Percentiles rank a stretch among this genome's conserved stretches.
Conservation (phyloP, 2,113 vertebrate genomes). For the Chamaea fasciata region DNA sequence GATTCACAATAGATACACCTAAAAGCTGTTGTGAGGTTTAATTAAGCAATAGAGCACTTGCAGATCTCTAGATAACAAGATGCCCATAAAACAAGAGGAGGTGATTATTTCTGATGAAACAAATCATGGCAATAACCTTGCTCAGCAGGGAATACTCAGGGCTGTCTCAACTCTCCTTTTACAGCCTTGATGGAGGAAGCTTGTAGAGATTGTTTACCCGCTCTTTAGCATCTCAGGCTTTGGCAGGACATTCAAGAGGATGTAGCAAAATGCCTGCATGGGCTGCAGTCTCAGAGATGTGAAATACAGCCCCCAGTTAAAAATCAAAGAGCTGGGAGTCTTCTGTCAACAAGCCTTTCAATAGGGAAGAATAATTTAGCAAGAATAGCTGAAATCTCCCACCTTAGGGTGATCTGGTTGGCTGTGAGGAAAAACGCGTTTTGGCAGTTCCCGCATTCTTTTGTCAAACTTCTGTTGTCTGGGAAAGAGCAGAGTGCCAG, state of each 20-base stretch:
- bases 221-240: not conserved
- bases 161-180: not conserved
- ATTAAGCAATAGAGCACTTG: conserved; percentile 15
- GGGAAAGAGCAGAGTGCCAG: conserved; percentile 63
- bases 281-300: not conserved
- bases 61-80: conserved; percentile 26
- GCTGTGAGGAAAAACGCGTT: not conserved
- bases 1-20: not conserved
- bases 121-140: not conserved
- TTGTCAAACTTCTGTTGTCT: conserved; percentile 59
- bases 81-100: not conserved
- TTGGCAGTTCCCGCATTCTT: conserved; percentile 61
- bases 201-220: not conserved
- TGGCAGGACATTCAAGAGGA: not conserved
- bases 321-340: not conserved
- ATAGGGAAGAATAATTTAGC: conserved; percentile 14
- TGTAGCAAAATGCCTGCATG: not conserved
- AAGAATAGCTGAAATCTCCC: conserved; percentile 22
- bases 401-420: conserved; percentile 25
- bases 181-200: not conserved
- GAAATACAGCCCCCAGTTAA: not conserved
- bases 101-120: conserved; percentile 8
- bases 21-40: conserved; percentile 1
- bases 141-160: conserved; percentile 2
- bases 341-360: not conserved